Evolutionary conservation across 2,797 vertebrate species (phyloP), one percentile per base, ranked within the genome.

Genomic region (Pipistrellus kuhlii): DNA sequence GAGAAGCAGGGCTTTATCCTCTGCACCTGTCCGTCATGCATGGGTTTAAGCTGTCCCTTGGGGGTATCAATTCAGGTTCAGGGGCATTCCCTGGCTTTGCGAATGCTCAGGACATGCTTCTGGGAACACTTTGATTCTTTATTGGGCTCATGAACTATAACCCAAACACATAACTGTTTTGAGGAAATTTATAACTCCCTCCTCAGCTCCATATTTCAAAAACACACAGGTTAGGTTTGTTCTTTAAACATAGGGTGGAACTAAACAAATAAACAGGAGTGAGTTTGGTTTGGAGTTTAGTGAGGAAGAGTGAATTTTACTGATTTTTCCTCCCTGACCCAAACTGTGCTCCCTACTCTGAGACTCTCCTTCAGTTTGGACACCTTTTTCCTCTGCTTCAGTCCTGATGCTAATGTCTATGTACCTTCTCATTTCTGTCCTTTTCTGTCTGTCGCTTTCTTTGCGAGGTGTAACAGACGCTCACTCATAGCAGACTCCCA

Each of bases 271-370:
- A 59, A 72, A 59, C 20, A 71, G 62, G 30, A 21, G 53, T 88
- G 41, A 10, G 41, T 80, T 87, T 94, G n/a, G 23, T 66, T 53
- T 82, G 73, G 62, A 17, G 38, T 87, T 86, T 59, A 59, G 59
- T 73, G 57, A 90, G 66, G 68, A 85, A 71, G 59, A 88, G 44
- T 90, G 55, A 75, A 51, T 90, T 93, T 81, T 44, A 53, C 62
- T 71, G 53, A 41, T 44, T 69, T 86, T 72, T 95, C 15, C 15
- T 84, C 8, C 71, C 46, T 93, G 78, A 59, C 30, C 8, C 5
- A 12, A 57, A 25, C 14, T 66, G 27, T 5, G 2, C 10, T 88
- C 46, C 48, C 13, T 76, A 1, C 13, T 1, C 6, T 1, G 17
- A 32, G 44, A n/a, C 15, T 23, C 27, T 84, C 13, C 30, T 59